Evolutionary conservation across 2,113 vertebrate species (phyloP).

Genomic region (Macquaria australasica): DNA sequence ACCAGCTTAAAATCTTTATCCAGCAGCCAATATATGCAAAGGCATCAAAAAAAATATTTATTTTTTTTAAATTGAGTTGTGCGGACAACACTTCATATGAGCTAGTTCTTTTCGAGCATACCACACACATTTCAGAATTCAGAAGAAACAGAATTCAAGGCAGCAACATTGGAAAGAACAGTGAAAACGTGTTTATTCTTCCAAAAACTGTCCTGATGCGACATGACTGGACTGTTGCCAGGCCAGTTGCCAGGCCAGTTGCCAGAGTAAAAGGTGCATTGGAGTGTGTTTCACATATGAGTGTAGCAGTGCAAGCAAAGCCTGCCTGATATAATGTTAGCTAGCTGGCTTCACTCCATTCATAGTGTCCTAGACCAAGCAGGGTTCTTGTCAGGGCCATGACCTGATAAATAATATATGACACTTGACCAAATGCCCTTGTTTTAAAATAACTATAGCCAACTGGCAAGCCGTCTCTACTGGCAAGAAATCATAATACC

Average conservation of each 20-base stretch:
- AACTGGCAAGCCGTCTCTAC: slow-evolving; percentile 11
- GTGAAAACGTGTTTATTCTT: background rate
- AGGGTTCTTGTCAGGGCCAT: slow-evolving; percentile 13
- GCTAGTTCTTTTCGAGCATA: background rate
- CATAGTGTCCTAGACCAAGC: slow-evolving; percentile 7
- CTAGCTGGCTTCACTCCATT: slow-evolving; percentile 2
- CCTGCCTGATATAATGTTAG: slow-evolving; percentile 1
- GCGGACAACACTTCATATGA: background rate
- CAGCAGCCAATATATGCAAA: no score
- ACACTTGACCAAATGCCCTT: slow-evolving; percentile 34
- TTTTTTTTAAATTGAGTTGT: no score
- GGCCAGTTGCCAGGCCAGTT: background rate
- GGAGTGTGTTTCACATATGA: background rate
- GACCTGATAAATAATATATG: slow-evolving; percentile 30
- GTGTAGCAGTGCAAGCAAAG: background rate
- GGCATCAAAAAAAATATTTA: no score
- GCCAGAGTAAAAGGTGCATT: background rate
- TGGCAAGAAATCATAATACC: background rate
- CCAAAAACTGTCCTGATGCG: background rate
- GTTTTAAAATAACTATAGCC: background rate
- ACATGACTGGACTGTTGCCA: background rate
- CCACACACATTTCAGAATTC: background rate
- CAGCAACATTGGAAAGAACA: background rate
- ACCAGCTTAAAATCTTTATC: no score
- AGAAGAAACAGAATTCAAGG: slow-evolving; percentile 4